Evolutionary conservation across 2,797 vertebrate genomes (phyloP).

Genomic region (Hipposideros larvatus): DNA sequence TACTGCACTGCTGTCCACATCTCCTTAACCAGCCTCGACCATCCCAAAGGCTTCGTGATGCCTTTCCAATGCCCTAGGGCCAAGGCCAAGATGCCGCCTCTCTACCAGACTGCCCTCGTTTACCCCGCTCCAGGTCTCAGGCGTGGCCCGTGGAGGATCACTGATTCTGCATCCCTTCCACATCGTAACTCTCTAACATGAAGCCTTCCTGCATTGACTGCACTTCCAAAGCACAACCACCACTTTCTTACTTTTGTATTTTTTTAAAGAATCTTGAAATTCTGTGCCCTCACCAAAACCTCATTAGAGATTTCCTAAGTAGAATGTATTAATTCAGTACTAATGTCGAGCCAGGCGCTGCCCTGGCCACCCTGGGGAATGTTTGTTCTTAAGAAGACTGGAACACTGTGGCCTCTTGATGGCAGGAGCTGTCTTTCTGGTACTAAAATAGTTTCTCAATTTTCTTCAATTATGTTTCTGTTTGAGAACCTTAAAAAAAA

Average conservation of each 20-base stretch:
- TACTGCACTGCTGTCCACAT: not conserved
- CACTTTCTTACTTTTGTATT: not conserved
- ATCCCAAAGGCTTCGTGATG: not conserved
- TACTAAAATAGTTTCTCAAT: conserved; percentile 1
- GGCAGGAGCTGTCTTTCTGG: not conserved
- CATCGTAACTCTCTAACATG: not conserved
- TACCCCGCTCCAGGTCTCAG: not conserved
- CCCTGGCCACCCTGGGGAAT: not conserved
- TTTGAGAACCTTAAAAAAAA: not conserved
- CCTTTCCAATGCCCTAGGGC: not conserved
- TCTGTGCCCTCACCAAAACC: not conserved
- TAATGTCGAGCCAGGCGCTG: not conserved
- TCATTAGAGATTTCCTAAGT: not conserved
- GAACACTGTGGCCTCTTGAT: not conserved
- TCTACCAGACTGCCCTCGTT: not conserved
- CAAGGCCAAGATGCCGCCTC: not conserved
- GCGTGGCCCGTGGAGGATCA: not conserved
- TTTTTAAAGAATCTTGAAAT: not conserved
- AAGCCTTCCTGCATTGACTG: not conserved
- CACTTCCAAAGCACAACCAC: not conserved
- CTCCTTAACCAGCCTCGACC: not conserved
- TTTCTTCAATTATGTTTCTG: not conserved
- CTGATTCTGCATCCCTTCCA: not conserved
- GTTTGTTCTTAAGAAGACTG: not conserved
- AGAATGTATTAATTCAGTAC: not conserved